A percentile compares a stretch with the other conserved stretches of the same genome.
phyloP scores from a whole-genome alignment of 2,888 invertebrate species.

The Parthenolecanium corni region DNA sequence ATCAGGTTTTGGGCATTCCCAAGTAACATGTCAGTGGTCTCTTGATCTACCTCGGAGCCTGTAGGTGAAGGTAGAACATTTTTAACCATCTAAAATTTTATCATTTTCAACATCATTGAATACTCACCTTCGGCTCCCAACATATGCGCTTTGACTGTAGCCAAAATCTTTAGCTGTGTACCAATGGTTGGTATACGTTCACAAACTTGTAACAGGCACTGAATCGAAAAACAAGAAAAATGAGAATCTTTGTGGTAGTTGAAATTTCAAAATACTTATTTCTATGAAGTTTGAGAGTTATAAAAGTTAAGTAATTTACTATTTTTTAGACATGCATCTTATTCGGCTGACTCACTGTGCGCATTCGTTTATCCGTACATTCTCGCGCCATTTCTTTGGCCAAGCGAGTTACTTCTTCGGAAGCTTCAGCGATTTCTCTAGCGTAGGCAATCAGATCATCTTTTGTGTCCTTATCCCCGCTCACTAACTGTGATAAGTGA shows the following conservation, averaged over 20 bases:
- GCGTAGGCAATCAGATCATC: conserved; percentile 96
- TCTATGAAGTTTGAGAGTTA: no score
- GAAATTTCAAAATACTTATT: no score
- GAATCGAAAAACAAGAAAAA: conserved; percentile 34
- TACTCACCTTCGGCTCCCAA: conserved; percentile 87
- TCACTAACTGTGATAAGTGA: conserved; percentile 83
- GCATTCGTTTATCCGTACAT: conserved; percentile 97
- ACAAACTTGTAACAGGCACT: conserved; percentile 96
- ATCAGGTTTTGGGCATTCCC: conserved; percentile 99
- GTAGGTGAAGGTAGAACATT: conserved; percentile 28
- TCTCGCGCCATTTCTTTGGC: conserved; percentile 95
- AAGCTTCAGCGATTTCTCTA: conserved; percentile 96
- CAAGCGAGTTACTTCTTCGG: conserved; percentile 94
- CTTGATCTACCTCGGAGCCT: conserved; percentile 98
- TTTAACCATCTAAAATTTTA: no score
- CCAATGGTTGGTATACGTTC: conserved; percentile 98
- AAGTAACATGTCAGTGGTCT: conserved; percentile 98
- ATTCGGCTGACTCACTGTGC: conserved; percentile 59
- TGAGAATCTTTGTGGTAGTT: no score
- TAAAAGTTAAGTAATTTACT: no score
- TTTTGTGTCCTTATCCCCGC: conserved; percentile 88
- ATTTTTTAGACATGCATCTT: no score
- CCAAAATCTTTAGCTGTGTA: conserved; percentile 94
- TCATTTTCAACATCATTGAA: not conserved
- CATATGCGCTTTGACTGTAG: conserved; percentile 99